Evolutionary conservation across 2,113 vertebrate species (phyloP).

Genomic region (Phoenicopterus ruber): DNA sequence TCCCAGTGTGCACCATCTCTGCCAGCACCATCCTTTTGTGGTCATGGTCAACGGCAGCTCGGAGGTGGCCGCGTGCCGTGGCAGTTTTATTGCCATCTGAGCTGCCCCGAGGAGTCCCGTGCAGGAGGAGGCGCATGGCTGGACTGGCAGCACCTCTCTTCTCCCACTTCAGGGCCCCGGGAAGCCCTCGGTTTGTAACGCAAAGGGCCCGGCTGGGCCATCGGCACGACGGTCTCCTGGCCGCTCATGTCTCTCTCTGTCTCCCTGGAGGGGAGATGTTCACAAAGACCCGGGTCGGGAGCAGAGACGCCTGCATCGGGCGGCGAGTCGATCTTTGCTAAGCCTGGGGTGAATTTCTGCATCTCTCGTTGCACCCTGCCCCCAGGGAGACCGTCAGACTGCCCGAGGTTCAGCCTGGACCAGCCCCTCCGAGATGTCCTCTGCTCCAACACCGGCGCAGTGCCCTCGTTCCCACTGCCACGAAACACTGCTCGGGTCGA

Average conservation of each 20-base stretch:
- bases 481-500: rapidly evolving
- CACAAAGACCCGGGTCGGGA: neutral
- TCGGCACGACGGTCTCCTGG: rapidly evolving
- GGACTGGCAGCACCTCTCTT: neutral
- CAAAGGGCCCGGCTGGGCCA: neutral
- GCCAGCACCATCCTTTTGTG: neutral
- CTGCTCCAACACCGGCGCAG: rapidly evolving
- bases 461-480: neutral
- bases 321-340: neutral
- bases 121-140: rapidly evolving
- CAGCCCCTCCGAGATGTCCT: neutral
- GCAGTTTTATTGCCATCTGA: neutral
- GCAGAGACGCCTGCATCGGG: rapidly evolving
- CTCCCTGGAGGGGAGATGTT: no score
- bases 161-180: rapidly evolving
- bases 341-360: neutral
- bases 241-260: neutral
- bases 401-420: neutral
- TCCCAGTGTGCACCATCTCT: neutral
- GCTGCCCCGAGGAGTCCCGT: neutral
- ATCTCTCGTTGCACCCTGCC: no score
- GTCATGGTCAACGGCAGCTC: neutral
- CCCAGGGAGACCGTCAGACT: neutral
- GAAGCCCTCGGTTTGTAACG: neutral
- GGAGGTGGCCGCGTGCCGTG: neutral